phyloP scores from a whole-genome alignment of 2,113 vertebrate species.

The Eidolon helvum region DNA sequence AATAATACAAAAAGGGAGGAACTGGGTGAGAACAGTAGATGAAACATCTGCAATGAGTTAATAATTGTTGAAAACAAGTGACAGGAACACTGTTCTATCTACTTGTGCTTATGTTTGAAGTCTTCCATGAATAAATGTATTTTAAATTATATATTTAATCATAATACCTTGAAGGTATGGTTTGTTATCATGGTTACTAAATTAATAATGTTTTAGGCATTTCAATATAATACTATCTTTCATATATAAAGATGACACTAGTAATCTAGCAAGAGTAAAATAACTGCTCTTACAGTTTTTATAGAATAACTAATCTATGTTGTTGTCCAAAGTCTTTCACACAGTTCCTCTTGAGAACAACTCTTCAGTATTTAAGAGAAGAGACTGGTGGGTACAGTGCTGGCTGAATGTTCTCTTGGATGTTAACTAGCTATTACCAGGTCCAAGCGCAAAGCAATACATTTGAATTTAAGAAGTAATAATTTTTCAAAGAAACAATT shows the following conservation, averaged over 20 bases:
- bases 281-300: not conserved
- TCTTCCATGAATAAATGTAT: not conserved
- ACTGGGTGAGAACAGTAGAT: not conserved
- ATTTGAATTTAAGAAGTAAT: not conserved
- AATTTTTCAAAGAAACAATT: not conserved
- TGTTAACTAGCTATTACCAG: not conserved
- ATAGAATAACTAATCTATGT: not conserved
- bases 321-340: not conserved
- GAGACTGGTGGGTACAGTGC: not conserved
- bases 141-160: constrained; percentile 30
- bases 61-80: not conserved
- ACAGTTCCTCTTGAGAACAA: not conserved
- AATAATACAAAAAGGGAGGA: constrained; percentile 12
- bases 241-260: not conserved
- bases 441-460: not conserved
- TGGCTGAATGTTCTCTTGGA: not conserved
- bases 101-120: not conserved
- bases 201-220: not conserved
- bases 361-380: not conserved
- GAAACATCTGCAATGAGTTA: not conserved
- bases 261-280: not conserved
- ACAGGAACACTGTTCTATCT: not conserved
- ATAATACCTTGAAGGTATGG: not conserved
- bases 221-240: constrained; percentile 1
- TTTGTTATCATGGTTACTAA: not conserved